phyloP scores from a whole-genome alignment of 2,888 invertebrate genomes.

The Cheilosia soror region DNA sequence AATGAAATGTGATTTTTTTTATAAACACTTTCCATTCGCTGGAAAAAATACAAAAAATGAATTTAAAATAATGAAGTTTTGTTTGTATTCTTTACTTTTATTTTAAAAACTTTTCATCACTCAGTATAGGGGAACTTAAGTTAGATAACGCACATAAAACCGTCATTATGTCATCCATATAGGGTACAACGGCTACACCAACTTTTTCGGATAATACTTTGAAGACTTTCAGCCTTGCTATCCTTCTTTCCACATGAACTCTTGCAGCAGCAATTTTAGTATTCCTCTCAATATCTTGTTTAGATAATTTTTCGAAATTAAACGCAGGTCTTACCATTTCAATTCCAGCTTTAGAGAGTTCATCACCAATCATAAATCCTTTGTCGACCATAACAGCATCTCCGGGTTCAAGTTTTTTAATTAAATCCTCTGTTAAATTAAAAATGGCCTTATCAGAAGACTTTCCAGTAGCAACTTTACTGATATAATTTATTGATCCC shows the following conservation, averaged over 20 bases:
- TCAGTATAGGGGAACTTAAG: neutral
- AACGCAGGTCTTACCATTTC: constrained; percentile 18
- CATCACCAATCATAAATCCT: constrained; percentile 30
- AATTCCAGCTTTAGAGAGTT: constrained; percentile 24
- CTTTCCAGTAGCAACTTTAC: neutral
- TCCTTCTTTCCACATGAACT: constrained; percentile 9
- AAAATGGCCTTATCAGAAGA: constrained; percentile 29
- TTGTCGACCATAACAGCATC: constrained; percentile 37
- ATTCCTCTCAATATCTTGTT: constrained; percentile 2
- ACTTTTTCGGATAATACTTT: constrained; percentile 18
- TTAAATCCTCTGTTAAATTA: neutral
- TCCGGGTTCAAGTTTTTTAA: constrained; percentile 9
- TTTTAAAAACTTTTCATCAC: neutral
- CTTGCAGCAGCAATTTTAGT: constrained; percentile 5
- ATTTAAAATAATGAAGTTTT: neutral
- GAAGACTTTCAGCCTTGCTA: constrained; percentile 7
- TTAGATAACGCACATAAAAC: constrained; percentile 7
- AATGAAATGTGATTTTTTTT: neutral
- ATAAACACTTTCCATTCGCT: too few species aligned
- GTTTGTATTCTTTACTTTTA: constrained; percentile 1
- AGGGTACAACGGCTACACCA: neutral
- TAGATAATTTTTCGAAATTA: neutral
- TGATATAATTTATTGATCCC: constrained; percentile 15
- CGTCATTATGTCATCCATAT: constrained; percentile 27
- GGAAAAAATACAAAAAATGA: neutral